Conservation (phyloP, 2,113 vertebrate species). For the Apistogramma diplotaenia region DNA sequence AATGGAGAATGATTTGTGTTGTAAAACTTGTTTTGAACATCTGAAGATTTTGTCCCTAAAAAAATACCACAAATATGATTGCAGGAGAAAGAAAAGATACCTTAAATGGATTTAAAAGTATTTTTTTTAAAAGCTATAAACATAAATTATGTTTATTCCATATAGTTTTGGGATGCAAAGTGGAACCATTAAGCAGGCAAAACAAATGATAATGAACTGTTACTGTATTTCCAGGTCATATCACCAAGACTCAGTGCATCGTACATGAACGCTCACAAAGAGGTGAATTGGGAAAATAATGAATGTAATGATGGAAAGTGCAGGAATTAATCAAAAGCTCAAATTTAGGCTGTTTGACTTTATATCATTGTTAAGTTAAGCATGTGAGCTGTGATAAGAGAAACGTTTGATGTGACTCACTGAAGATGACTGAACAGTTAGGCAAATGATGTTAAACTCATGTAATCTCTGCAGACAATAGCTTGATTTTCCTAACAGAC, state of each 20-base stretch:
- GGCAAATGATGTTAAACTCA: conserved; percentile 60
- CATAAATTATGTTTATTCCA: no score
- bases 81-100: neutral
- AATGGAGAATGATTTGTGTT: neutral
- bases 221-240: neutral
- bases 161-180: neutral
- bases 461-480: conserved; percentile 14
- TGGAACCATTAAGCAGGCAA: neutral
- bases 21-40: neutral
- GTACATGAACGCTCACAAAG: neutral
- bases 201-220: neutral
- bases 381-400: neutral
- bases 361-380: neutral
- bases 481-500: conserved; percentile 66
- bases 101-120: no score
- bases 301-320: neutral
- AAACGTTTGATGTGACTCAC: conserved; percentile 26
- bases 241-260: neutral
- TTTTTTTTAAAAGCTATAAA: neutral
- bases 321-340: neutral
- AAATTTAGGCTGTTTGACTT: conserved; percentile 1
- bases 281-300: neutral
- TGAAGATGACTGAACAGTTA: conserved; percentile 60
- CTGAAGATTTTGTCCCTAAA: no score
- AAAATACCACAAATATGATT: neutral